Percentiles rank a stretch among this genome's conserved stretches.
Evolutionary conservation across 2,888 invertebrate species (phyloP).

Genomic region (Brachylomia viminalis): DNA sequence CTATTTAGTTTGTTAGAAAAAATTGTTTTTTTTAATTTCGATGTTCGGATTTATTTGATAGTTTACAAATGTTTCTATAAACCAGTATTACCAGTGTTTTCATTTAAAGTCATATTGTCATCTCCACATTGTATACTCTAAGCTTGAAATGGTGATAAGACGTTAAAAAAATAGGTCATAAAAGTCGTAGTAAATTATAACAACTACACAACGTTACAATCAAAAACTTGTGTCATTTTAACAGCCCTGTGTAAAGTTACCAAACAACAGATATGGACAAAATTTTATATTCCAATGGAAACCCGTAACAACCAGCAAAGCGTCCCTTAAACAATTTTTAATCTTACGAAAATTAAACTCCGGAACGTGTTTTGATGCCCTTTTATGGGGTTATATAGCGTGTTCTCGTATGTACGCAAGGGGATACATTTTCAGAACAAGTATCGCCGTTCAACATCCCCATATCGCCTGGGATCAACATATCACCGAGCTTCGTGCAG

Average conservation of each 20-base stretch:
- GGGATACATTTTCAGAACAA: conserved; percentile 76
- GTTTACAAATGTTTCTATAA: no score
- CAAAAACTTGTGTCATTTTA: neutral
- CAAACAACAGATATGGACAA: conserved; percentile 8
- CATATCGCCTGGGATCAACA: conserved; percentile 83
- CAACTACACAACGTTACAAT: neutral
- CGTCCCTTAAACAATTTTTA: conserved; percentile 26
- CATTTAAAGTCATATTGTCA: no score
- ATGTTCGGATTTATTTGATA: no score
- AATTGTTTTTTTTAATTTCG: no score
- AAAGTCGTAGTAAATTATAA: neutral
- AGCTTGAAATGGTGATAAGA: neutral
- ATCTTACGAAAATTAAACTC: conserved; percentile 40
- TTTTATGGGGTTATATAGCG: neutral
- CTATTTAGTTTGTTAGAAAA: no score
- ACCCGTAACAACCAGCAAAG: neutral
- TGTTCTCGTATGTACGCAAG: conserved; percentile 11
- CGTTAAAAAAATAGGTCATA: neutral
- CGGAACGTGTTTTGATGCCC: conserved; percentile 22
- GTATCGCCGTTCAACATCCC: conserved; percentile 85
- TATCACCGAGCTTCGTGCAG: conserved; percentile 85
- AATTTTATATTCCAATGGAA: conserved; percentile 21
- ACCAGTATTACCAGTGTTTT: no score
- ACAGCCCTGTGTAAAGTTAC: neutral
- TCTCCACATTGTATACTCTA: no score